Evolutionary conservation across 2,113 vertebrate species (phyloP).

Genomic region (Vulpes ferrilata): DNA sequence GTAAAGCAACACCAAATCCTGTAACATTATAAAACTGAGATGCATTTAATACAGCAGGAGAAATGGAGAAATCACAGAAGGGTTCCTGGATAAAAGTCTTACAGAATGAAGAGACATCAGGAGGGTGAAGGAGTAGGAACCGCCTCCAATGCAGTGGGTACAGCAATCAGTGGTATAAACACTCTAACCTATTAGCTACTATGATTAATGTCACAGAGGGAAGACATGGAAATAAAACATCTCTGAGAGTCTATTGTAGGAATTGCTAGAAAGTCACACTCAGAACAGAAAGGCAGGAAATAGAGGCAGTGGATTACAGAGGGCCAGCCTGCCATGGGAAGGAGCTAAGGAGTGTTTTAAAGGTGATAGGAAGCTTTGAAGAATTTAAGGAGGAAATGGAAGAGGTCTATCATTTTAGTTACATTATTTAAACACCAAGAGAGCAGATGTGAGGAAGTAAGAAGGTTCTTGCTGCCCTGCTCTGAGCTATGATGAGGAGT

Average conservation of each 20-base stretch:
- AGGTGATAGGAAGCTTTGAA: not conserved
- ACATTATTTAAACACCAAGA: not conserved
- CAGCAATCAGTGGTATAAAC: not conserved
- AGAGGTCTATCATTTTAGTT: not conserved
- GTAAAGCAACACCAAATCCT: not conserved
- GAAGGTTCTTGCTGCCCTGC: not conserved
- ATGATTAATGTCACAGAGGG: not conserved
- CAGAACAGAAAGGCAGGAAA: not conserved
- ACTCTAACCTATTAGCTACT: not conserved
- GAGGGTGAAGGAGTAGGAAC: not conserved
- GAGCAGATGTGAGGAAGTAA: not conserved
- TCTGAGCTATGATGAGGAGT: not conserved
- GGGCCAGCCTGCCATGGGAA: accelerated
- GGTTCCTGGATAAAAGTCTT: not conserved
- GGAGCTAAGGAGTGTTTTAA: not conserved
- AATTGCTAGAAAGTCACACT: not conserved
- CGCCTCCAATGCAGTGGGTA: not conserved
- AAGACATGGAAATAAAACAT: not conserved
- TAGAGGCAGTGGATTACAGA: not conserved
- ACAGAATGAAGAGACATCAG: not conserved
- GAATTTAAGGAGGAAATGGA: not conserved
- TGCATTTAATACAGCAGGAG: not conserved
- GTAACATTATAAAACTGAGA: not conserved
- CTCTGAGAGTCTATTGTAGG: not conserved
- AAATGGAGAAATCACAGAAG: not conserved